Conservation (phyloP, 2,113 vertebrate genomes). For the Nycticebus coucang region DNA sequence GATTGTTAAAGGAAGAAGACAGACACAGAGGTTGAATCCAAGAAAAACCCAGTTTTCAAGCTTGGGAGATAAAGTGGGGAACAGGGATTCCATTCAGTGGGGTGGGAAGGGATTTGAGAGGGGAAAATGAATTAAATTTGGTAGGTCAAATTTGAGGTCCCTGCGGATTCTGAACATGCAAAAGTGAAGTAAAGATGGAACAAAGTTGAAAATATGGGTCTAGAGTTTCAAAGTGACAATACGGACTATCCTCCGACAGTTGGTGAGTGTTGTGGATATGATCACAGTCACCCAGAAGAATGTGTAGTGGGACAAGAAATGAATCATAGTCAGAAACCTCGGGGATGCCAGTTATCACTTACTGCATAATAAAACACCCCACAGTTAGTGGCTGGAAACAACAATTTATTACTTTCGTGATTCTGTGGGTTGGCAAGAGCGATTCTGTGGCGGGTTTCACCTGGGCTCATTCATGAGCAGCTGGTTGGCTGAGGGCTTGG, state of each 20-base stretch:
- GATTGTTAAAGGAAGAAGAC: neutral
- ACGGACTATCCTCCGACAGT: neutral
- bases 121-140: neutral
- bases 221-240: neutral
- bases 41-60: neutral
- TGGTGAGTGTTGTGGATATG: neutral
- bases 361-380: neutral
- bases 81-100: neutral
- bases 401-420: neutral
- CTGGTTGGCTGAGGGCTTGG: neutral
- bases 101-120: neutral
- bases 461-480: neutral
- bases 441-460: neutral
- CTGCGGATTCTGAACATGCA: neutral
- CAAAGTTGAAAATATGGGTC: neutral
- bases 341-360: neutral
- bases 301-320: neutral
- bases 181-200: neutral
- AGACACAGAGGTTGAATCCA: neutral
- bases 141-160: neutral
- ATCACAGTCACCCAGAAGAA: neutral
- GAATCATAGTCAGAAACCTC: neutral
- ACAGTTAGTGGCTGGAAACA: slow-evolving; percentile 3
- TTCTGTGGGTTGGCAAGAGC: neutral
- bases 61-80: fast-evolving